A percentile compares a stretch with the other conserved stretches of the same genome.
phyloP scores from a whole-genome alignment of 30 jellyfish, hydroid and myxozoan species.

The Aurelia sp. region DNA sequence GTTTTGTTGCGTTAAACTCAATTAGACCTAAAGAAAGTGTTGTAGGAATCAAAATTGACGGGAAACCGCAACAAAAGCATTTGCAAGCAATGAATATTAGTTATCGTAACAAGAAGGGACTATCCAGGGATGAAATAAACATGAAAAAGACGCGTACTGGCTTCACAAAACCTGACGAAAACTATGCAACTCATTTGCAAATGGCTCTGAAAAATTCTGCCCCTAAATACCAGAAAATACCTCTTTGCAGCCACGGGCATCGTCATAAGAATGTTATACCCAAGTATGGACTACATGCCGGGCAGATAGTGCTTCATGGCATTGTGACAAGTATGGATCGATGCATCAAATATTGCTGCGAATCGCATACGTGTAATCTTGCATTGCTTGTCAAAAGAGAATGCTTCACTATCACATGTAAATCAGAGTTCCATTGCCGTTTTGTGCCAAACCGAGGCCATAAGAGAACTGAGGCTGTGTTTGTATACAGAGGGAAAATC shows the following conservation, averaged over 20 bases:
- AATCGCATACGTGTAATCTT: slow-evolving; percentile 53
- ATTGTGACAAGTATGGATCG: slow-evolving; percentile 54
- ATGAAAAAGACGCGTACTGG: neutral
- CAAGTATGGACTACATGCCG: slow-evolving; percentile 71
- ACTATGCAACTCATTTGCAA: slow-evolving; percentile 54
- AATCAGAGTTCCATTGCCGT: slow-evolving; percentile 58
- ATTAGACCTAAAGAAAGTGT: neutral
- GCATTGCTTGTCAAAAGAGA: slow-evolving; percentile 58
- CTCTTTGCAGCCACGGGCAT: slow-evolving; percentile 85
- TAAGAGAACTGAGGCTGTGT: slow-evolving; percentile 51
- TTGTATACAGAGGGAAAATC: slow-evolving; percentile 45
- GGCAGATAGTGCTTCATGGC: slow-evolving; percentile 58
- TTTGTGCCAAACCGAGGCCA: slow-evolving; percentile 46
- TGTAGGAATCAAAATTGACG: neutral
- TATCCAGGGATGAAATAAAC: neutral
- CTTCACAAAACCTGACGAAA: neutral
- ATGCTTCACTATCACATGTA: slow-evolving; percentile 75
- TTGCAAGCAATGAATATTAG: too few species aligned
- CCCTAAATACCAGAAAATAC: slow-evolving; percentile 64
- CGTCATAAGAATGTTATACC: slow-evolving; percentile 58
- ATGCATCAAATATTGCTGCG: slow-evolving; percentile 82
- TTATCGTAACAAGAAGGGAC: neutral
- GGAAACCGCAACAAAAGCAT: neutral
- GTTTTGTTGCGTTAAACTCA: neutral
- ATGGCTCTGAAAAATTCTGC: slow-evolving; percentile 45